A percentile compares a stretch with the other conserved stretches of the same genome.
These are phyloP conservation scores for Cheilosia soror DNA, from an alignment of 2,888 invertebrate species.

Conservation along the genomic window DNA sequence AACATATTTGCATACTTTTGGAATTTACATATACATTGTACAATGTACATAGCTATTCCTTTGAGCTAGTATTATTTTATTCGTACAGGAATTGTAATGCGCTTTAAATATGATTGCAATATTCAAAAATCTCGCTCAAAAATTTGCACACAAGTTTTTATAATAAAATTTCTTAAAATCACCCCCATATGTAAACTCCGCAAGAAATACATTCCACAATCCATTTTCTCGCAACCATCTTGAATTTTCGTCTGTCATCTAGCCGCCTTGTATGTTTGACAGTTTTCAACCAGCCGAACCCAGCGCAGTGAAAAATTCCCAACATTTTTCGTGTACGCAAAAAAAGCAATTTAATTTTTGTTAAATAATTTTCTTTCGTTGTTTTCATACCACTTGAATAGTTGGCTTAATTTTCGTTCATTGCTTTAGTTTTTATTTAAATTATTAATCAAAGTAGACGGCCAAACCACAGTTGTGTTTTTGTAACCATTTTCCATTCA, in stretches of 20 bases:
- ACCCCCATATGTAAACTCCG: conserved; percentile 4
- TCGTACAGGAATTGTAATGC: no score
- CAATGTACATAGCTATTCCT: no score
- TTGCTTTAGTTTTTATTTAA: conserved; percentile 50
- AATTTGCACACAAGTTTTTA: no score
- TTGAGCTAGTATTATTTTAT: no score
- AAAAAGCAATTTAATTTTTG: conserved; percentile 44
- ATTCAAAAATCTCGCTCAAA: no score
- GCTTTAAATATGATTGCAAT: no score
- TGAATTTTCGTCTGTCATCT: conserved; percentile 5
- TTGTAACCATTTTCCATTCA: conserved; percentile 10
- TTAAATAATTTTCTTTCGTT: conserved; percentile 46
- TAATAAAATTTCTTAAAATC: no score
- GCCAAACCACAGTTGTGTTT: conserved; percentile 34
- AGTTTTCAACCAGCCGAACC: conserved; percentile 3
- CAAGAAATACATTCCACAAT: conserved; percentile 19
- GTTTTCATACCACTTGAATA: conserved; percentile 48
- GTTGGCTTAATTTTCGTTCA: conserved; percentile 56
- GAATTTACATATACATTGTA: no score
- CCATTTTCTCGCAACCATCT: not conserved
- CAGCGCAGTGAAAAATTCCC: conserved; percentile 44
- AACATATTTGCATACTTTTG: no score
- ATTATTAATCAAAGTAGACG: conserved; percentile 41
- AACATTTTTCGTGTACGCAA: conserved; percentile 68
- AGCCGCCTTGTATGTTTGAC: not conserved